Evolutionary conservation across 2,888 invertebrate species (phyloP).

Genomic region (Cheilosia urbana): DNA sequence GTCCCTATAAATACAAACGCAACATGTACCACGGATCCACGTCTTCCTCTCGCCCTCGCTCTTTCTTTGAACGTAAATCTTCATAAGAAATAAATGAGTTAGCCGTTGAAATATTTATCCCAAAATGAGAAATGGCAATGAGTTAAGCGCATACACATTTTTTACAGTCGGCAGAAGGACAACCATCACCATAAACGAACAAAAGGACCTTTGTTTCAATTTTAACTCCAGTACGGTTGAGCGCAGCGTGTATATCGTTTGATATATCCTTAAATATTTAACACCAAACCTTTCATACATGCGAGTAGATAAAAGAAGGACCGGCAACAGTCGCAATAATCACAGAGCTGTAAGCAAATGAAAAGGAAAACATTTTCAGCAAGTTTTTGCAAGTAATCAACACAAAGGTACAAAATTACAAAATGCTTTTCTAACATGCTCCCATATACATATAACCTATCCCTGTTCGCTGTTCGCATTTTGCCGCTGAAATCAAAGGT

Average conservation of each 20-base stretch:
- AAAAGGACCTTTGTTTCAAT: constrained; percentile 51
- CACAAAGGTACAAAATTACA: constrained; percentile 18
- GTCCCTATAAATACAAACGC: constrained; percentile 4
- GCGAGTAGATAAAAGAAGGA: background rate
- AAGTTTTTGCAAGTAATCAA: constrained; percentile 49
- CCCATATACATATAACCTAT: background rate
- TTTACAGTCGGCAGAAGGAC: constrained; percentile 19
- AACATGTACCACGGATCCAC: constrained; percentile 31
- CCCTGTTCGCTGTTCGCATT: constrained; percentile 17
- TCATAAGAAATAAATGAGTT: constrained; percentile 73
- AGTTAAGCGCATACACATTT: constrained; percentile 43
- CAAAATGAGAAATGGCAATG: constrained; percentile 73
- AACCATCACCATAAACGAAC: constrained; percentile 27
- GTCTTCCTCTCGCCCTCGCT: background rate
- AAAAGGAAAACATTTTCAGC: constrained; percentile 45
- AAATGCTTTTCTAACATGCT: background rate
- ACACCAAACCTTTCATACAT: constrained; percentile 9
- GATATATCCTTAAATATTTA: constrained; percentile 47
- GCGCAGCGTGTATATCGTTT: constrained; percentile 7
- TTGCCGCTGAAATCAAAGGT: constrained; percentile 61
- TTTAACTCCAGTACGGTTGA: constrained; percentile 1
- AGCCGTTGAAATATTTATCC: constrained; percentile 67
- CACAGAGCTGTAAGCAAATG: constrained; percentile 22
- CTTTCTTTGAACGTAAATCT: constrained; percentile 50
- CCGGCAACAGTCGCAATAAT: background rate